These are phyloP conservation scores for Drosophila koepferae DNA, from an alignment of 2,888 invertebrate species.

Conservation along the genomic window DNA sequence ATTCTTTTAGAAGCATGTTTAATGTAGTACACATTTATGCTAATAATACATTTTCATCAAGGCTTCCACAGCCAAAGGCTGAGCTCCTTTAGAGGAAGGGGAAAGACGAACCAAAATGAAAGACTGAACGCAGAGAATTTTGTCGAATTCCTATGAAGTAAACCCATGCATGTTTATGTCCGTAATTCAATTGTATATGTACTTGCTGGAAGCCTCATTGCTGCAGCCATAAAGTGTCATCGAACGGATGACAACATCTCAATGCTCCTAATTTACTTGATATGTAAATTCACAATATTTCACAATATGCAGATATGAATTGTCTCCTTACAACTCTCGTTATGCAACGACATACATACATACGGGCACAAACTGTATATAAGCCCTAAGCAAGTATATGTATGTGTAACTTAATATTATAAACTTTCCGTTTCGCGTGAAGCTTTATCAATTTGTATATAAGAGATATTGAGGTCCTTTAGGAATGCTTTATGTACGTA, in stretches of 20 bases:
- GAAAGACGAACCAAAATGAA: slow-evolving; percentile 13
- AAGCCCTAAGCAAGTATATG: neutral
- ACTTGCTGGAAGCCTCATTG: neutral
- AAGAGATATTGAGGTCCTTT: slow-evolving; percentile 6
- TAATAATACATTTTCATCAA: neutral
- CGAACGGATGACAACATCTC: neutral
- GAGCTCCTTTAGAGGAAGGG: slow-evolving; percentile 11
- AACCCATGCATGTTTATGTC: neutral
- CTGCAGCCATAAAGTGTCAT: no score
- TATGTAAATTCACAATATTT: neutral
- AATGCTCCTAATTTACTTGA: neutral
- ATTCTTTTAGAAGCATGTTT: slow-evolving; percentile 27
- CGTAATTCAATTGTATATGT: neutral
- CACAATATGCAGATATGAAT: neutral
- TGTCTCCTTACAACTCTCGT: neutral
- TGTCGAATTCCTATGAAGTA: slow-evolving; percentile 61
- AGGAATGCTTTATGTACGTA: neutral
- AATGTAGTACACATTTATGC: slow-evolving; percentile 15
- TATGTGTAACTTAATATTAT: neutral
- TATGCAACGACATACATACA: neutral
- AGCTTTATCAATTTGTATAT: slow-evolving; percentile 24
- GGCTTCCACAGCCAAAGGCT: slow-evolving; percentile 12
- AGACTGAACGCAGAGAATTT: slow-evolving; percentile 48
- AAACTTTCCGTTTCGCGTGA: neutral
- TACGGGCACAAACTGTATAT: neutral